phyloP scores from a whole-genome alignment of 2,888 invertebrate species.

The Caenorhabditis zanzibari region DNA sequence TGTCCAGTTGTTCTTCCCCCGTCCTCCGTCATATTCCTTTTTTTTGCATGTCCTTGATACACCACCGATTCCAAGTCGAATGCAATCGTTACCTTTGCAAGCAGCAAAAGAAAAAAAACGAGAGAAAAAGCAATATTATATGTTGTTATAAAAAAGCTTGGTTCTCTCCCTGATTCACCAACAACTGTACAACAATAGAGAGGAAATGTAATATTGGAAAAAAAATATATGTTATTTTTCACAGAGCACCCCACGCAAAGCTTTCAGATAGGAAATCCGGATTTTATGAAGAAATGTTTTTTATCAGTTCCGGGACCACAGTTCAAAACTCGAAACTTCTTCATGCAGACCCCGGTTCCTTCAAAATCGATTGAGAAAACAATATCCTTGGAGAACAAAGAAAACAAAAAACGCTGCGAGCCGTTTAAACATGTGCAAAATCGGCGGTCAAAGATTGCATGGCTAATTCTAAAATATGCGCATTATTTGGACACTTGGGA shows the following conservation, averaged over 20 bases:
- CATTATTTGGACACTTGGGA: conserved; percentile 29
- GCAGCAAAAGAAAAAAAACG: background rate
- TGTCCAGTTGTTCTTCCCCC: background rate
- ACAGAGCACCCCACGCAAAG: background rate
- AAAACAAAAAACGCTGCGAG: conserved; percentile 13
- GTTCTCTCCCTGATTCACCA: conserved; percentile 4
- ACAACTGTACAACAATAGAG: conserved; percentile 27
- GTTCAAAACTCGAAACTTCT: too few relatives aligned
- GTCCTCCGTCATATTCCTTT: background rate
- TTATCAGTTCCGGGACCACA: too few relatives aligned
- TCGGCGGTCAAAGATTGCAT: conserved; percentile 36
- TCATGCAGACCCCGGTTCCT: background rate
- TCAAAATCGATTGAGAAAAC: conserved; percentile 20
- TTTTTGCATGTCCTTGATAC: background rate
- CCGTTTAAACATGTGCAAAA: conserved; percentile 37
- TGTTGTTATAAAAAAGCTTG: conserved; percentile 46
- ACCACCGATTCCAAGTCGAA: background rate
- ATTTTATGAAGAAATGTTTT: too few relatives aligned
- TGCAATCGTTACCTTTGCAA: background rate
- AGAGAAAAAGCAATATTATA: conserved; percentile 49
- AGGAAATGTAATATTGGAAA: conserved; percentile 10
- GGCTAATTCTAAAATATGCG: conserved; percentile 20
- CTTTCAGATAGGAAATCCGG: too few relatives aligned
- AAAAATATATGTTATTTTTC: background rate
- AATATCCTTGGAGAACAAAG: conserved; percentile 20